phyloP scores from a whole-genome alignment of 2,797 vertebrate species.

The Alauda arvensis region DNA sequence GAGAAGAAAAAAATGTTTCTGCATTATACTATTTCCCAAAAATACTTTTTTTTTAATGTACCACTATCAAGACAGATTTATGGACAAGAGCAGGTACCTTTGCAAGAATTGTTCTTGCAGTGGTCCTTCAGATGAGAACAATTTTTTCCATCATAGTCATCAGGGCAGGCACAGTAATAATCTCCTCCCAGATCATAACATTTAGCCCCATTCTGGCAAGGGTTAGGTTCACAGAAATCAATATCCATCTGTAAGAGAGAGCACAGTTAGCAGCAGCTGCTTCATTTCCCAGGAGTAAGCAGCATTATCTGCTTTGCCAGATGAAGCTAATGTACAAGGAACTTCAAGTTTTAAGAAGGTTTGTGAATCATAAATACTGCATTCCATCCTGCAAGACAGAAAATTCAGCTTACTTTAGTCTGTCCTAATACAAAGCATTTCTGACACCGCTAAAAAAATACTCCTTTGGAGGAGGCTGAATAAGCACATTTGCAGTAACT shows the following conservation, averaged over 20 bases:
- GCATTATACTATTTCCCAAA: background rate
- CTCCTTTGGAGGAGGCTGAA: background rate
- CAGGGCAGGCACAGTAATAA: conserved; percentile 89
- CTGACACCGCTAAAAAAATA: background rate
- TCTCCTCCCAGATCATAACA: conserved; percentile 83
- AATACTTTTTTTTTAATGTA: background rate
- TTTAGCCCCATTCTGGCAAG: conserved; percentile 85
- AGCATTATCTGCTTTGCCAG: background rate
- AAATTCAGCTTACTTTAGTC: background rate
- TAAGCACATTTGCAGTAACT: background rate
- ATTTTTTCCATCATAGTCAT: conserved; percentile 88
- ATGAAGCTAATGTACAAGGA: background rate
- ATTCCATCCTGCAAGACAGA: background rate
- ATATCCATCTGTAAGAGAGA: conserved; percentile 73
- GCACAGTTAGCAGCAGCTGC: background rate
- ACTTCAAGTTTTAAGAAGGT: background rate
- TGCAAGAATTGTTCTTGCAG: conserved; percentile 87
- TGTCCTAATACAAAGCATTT: background rate
- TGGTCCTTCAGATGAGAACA: conserved; percentile 88
- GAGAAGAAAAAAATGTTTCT: background rate
- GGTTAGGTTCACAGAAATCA: conserved; percentile 85
- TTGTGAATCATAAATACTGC: background rate
- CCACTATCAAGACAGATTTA: background rate
- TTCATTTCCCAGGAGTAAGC: background rate
- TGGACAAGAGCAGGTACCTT: conserved; percentile 72